A percentile compares a stretch with the other conserved stretches of the same genome.
phyloP scores from a whole-genome alignment of 2,113 vertebrate genomes.

The Ciconia maguari region DNA sequence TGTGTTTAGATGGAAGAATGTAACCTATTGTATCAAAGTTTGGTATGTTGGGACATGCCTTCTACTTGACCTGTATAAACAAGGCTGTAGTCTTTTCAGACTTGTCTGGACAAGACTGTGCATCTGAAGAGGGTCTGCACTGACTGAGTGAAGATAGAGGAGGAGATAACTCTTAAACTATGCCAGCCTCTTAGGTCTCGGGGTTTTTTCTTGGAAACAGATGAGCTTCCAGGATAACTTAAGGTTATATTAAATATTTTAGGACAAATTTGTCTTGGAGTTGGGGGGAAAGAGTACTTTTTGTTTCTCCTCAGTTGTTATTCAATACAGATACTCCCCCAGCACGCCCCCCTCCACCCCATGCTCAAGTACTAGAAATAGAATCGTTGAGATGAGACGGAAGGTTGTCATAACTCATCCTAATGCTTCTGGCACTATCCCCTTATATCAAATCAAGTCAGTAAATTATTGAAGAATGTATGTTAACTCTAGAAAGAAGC shows the following conservation, averaged over 20 bases:
- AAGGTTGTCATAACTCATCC: neutral
- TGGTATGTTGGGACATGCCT: neutral
- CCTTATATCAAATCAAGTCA: neutral
- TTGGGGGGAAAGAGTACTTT: neutral
- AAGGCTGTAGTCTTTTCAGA: neutral
- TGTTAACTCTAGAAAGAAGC: neutral
- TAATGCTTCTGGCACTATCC: neutral
- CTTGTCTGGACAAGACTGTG: neutral
- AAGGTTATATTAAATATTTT: neutral
- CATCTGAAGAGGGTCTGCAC: neutral
- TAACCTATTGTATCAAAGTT: neutral
- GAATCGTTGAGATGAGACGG: neutral
- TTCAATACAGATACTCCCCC: neutral
- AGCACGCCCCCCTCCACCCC: neutral
- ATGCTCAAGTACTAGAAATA: neutral
- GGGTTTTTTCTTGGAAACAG: neutral
- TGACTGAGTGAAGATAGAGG: neutral
- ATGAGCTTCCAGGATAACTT: neutral
- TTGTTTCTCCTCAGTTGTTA: neutral
- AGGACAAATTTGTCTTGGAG: neutral
- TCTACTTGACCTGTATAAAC: neutral
- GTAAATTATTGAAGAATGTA: neutral
- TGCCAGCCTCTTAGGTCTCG: accelerated
- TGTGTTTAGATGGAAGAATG: conserved; percentile 11
- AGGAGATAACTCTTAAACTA: neutral